These are phyloP conservation scores for Umimayanthus kanabou DNA, from an alignment of 92 coral and sea anemone species.

Conservation along the genomic window DNA sequence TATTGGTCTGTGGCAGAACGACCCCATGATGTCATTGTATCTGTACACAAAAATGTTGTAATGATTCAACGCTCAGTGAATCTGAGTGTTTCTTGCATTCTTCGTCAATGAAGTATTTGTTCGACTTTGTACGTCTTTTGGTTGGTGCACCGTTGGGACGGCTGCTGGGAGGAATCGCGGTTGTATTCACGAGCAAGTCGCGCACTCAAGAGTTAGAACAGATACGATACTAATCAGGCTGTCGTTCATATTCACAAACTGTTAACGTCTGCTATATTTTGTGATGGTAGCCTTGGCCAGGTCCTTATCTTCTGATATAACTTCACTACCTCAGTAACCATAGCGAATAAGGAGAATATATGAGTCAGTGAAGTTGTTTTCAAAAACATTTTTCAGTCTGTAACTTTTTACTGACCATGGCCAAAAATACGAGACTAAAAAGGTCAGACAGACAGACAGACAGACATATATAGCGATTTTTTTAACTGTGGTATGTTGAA, in stretches of 20 bases:
- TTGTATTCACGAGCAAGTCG: not conserved
- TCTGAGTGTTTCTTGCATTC: slow-evolving; percentile 12
- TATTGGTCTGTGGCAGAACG: slow-evolving; percentile 1
- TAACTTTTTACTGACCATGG: not conserved
- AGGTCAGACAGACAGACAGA: not conserved
- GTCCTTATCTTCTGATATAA: not conserved
- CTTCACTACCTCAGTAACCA: not conserved
- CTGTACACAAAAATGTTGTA: slow-evolving; percentile 33
- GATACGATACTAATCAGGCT: not conserved
- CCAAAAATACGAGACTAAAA: not conserved
- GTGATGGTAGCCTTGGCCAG: not conserved
- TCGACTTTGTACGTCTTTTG: not conserved
- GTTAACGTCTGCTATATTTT: not conserved
- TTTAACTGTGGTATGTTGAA: no score
- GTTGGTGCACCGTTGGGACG: not conserved
- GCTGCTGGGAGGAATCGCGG: not conserved
- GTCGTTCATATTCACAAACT: not conserved
- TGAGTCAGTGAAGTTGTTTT: no score
- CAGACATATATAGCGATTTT: no score
- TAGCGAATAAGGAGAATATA: not conserved
- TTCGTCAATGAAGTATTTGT: slow-evolving; percentile 29
- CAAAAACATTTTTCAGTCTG: not conserved
- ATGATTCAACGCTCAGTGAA: slow-evolving; percentile 22
- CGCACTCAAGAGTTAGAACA: not conserved
- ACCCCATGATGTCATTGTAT: slow-evolving; percentile 26